Evolutionary conservation across 2,113 vertebrate species (phyloP).

Genomic region (Macquaria australasica): DNA sequence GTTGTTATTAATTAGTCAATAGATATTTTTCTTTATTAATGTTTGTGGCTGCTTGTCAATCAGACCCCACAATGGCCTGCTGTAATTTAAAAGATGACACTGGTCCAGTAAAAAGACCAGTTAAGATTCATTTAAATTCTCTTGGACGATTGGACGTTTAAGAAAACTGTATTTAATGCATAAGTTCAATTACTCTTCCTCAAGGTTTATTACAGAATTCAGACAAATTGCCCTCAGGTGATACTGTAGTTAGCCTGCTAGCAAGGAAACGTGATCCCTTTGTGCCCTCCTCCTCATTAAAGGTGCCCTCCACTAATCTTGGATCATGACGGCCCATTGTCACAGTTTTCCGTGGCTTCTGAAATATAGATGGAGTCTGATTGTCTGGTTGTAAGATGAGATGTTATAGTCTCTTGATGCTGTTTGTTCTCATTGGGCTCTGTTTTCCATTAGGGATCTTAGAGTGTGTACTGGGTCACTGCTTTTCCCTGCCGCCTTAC

Average conservation of each 20-base stretch:
- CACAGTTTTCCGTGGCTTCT: conserved; percentile 75
- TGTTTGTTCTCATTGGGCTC: conserved; percentile 67
- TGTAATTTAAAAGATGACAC: background rate
- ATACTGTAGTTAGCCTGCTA: conserved; percentile 34
- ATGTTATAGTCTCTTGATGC: conserved; percentile 56
- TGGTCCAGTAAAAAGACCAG: background rate
- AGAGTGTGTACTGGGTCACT: conserved; percentile 42
- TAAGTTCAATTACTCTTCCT: conserved; percentile 39
- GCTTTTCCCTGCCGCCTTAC: conserved; percentile 47
- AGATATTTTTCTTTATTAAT: background rate
- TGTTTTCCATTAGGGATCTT: conserved; percentile 56
- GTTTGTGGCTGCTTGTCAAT: background rate
- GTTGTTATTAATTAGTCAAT: background rate
- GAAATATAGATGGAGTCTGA: conserved; percentile 79
- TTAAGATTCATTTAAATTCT: background rate
- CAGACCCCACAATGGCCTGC: background rate
- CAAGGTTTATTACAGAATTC: conserved; percentile 39
- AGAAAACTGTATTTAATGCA: background rate
- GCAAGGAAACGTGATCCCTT: conserved; percentile 44
- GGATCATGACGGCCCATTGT: conserved; percentile 73
- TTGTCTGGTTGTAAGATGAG: conserved; percentile 78
- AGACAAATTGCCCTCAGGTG: conserved; percentile 61
- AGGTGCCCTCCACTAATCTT: conserved; percentile 68
- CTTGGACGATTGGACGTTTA: background rate
- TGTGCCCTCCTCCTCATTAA: conserved; percentile 66